Base-by-base conservation (phyloP, 2,888 invertebrate species). In the Megaustenia siamemsis region DNA sequence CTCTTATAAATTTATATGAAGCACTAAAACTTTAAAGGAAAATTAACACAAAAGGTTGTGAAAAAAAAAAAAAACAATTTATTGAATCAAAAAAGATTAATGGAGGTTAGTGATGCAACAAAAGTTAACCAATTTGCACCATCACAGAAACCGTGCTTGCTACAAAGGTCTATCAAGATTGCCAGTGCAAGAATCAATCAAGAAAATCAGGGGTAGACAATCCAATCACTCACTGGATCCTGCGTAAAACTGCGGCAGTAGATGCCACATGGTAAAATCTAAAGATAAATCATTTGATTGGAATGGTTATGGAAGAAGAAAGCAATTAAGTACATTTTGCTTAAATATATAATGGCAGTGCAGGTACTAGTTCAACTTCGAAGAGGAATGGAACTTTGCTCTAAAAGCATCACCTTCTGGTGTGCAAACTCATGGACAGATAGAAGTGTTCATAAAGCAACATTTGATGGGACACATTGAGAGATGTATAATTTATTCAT, bases 231-330 rank as follows among this genome's bases (percentile, higher is more conserved):
- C 92, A 93, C 93, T 92, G 92, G 85, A 93, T 92, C 88, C 90
- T 90, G 87, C 89, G 90, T 84, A 93, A 86, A 53, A 92, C 90
- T 86, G 90, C 89, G 84, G 91, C 89, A 24, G 92, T 91, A 86
- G 90, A 90, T 78, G 92, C 92, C 88, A 92, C 91, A 84, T 91
- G 91, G 91, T 91, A 92, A 90, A 93, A 90, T 90, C 92, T 92
- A 90, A 40, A 89, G 88, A 84, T 35, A 28, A 73, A 78, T 56
- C 69, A 80, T 35, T 28, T 63, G 79, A 73, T 60, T n/a, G 60
- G 60, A 32, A 63, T 15, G 28, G 12, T 63, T 63, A 32, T 63
- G 63, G 32, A 12, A 60, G 28, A 28, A 60, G 63, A 63, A 28
- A 63, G 12, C 15, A 63, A 63, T n/a, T n/a, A n/a, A n/a, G n/a